These are phyloP conservation scores for Trichonephila clavipes DNA, from an alignment of 1,140 invertebrate genomes.

Conservation along the genomic window DNA sequence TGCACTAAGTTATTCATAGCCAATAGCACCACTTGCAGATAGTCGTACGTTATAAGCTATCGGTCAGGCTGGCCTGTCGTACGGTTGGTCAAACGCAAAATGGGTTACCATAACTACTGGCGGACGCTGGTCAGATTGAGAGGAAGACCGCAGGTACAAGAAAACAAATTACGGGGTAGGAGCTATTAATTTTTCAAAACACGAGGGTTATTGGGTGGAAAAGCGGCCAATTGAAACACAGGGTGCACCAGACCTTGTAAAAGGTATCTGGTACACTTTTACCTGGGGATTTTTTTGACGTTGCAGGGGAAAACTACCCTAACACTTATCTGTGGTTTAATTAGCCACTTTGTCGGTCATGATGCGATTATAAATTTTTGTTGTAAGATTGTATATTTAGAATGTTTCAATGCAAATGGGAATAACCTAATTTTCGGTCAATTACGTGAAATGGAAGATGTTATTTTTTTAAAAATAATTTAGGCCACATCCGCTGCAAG, in stretches of 20 bases:
- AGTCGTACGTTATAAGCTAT: not conserved
- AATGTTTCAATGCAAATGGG: no score
- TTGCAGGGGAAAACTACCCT: not conserved
- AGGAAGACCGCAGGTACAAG: not conserved
- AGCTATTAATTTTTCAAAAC: slow-evolving; percentile 61
- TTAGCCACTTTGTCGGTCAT: not conserved
- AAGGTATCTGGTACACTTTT: slow-evolving; percentile 30
- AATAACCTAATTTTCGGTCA: no score
- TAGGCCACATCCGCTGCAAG: no score
- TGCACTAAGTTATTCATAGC: slow-evolving; percentile 48
- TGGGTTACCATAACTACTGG: slow-evolving; percentile 70
- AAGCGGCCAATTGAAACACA: slow-evolving; percentile 32
- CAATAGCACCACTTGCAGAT: not conserved
- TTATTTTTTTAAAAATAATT: no score
- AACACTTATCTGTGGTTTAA: not conserved
- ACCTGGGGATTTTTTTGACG: not conserved
- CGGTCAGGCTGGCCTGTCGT: slow-evolving; percentile 4
- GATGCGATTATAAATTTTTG: no score
- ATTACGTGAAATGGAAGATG: no score
- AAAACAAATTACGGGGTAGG: slow-evolving; percentile 48
- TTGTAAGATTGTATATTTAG: no score
- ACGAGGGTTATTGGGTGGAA: slow-evolving; percentile 35
- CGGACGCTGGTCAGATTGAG: not conserved
- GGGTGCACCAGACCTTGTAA: slow-evolving; percentile 13
- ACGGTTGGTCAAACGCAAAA: slow-evolving; percentile 33